Conservation (phyloP, 2,797 vertebrate species). For the Hippocampus kuda region DNA sequence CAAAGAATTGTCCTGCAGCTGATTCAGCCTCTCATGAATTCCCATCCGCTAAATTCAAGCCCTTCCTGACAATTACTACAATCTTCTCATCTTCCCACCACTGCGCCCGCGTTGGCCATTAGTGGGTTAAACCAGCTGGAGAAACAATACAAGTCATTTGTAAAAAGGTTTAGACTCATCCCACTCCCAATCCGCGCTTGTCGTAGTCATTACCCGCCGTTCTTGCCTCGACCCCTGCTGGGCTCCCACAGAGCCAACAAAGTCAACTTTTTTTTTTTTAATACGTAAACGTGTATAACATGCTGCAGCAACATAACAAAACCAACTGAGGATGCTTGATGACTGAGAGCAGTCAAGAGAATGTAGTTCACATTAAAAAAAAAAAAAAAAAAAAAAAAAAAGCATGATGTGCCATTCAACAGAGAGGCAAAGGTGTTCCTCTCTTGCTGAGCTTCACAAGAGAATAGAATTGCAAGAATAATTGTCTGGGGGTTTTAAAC, state of each 20-base stretch:
- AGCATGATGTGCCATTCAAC: too few species aligned
- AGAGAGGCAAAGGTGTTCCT: too few species aligned
- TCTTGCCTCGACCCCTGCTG: slow-evolving; percentile 18
- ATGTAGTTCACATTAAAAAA: too few species aligned
- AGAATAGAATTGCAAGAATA: too few species aligned
- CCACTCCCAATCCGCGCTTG: background rate
- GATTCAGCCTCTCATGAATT: too few species aligned
- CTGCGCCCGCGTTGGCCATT: background rate
- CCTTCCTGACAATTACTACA: background rate
- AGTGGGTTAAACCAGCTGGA: slow-evolving; percentile 2
- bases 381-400: too few species aligned
- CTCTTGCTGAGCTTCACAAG: too few species aligned
- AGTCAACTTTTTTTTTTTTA: slow-evolving; percentile 5
- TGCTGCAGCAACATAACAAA: slow-evolving; percentile 28
- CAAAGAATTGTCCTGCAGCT: too few species aligned
- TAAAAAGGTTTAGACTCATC: slow-evolving; percentile 27
- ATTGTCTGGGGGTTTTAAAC: too few species aligned
- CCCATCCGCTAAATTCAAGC: too few species aligned
- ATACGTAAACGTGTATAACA: slow-evolving; percentile 16
- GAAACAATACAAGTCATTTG: slow-evolving; percentile 22
- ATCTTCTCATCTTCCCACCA: too few species aligned
- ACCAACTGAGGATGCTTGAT: background rate
- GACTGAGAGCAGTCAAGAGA: too few species aligned
- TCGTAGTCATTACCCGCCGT: slow-evolving; percentile 34
- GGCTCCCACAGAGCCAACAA: slow-evolving; percentile 31